Conservation (phyloP, 2,113 vertebrate genomes). For the Gavialis gangeticus region DNA sequence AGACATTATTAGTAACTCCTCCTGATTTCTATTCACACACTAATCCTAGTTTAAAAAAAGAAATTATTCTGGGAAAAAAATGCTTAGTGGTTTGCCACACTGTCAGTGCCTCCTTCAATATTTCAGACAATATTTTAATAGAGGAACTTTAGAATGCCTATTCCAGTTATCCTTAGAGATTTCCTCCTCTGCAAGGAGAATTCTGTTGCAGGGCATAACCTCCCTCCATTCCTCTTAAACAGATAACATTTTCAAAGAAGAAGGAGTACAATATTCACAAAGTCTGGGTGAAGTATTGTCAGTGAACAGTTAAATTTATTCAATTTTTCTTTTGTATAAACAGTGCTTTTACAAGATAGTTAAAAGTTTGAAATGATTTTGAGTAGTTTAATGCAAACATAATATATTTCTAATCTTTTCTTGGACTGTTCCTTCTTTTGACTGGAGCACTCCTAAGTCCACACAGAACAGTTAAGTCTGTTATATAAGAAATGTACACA, state of each 20-base stretch:
- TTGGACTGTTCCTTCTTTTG: not conserved
- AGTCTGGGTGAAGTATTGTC: not conserved
- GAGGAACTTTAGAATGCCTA: not conserved
- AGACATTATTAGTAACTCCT: not conserved
- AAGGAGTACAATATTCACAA: not conserved
- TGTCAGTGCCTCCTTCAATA: not conserved
- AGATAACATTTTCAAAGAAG: not conserved
- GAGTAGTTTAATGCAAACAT: not conserved
- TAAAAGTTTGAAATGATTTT: not conserved
- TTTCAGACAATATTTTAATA: not conserved
- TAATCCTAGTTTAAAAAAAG: not conserved
- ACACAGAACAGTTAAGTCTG: not conserved
- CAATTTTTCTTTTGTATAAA: not conserved
- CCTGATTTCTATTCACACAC: not conserved
- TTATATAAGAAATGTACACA: not conserved
- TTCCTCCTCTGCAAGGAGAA: not conserved
- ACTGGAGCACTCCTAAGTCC: not conserved
- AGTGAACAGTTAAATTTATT: not conserved
- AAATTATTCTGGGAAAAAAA: not conserved
- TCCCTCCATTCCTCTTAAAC: not conserved
- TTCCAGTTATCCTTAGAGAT: not conserved
- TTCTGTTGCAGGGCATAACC: not conserved
- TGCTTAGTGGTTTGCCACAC: not conserved
- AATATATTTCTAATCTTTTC: not conserved
- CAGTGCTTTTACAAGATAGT: not conserved